Evolutionary conservation across 2,888 invertebrate species (phyloP), one percentile per base, ranked within the genome.

Genomic region (Pterostichus niger): DNA sequence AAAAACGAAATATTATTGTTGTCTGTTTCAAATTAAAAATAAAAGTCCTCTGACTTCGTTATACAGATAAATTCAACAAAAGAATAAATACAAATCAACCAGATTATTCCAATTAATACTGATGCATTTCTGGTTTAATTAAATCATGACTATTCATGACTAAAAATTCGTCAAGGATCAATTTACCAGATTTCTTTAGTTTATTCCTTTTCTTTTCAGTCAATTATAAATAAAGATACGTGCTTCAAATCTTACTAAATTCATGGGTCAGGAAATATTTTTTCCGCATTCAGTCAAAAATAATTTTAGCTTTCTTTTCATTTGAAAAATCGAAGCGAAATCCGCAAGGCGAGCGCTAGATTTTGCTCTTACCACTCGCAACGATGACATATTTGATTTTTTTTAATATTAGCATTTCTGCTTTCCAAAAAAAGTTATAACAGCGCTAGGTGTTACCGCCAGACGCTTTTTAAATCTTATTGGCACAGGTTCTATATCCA

Each of bases 41-140:
- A 61, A 61, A 61, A 6, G 35, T n/a, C 33, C 24, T 35, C 11
- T 49, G 61, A 61, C 33, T 33, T 31, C 35, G 35, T 56, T 56
- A 24, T 56, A 24, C 24, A 56, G n/a, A 24, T 11, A 31, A 9
- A 33, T 61, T 31, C 24, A 35, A 31, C 61, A n/a, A 13, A 64
- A 64, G 64, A 64, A 64, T 33, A 64, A 11, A 64, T 31, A 59
- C 7, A 56, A 24, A 11, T 7, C 6, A 59, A 59, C 59, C n/a
- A 33, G 33, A 31, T 64, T 64, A 35, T 33, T 64, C 35, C 31
- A 64, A 64, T 64, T 35, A 33, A 64, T 64, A 35, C 61, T 31
- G 61, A n/a, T n/a, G n/a, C n/a, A n/a, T n/a, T 61, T n/a, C 61
- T 24, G 31, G n/a, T 24, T 61, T 61, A 64, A 64, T 64, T 64